Percentiles rank a stretch among this genome's conserved stretches.
phyloP scores from a whole-genome alignment of 2,797 vertebrate genomes.

The Pogonophryne albipinna region DNA sequence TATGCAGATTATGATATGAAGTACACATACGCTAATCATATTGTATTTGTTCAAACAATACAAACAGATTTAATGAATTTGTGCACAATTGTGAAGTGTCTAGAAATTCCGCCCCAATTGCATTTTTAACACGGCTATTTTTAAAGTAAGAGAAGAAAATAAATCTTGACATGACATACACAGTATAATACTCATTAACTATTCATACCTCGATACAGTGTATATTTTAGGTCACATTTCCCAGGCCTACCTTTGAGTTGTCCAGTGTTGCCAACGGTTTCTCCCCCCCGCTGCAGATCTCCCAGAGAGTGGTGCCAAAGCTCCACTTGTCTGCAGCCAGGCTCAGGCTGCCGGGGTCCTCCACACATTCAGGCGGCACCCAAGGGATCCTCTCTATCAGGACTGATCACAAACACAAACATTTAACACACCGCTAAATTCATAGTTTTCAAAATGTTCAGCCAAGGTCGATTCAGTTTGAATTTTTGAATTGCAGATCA shows the following conservation, averaged over 20 bases:
- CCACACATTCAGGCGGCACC: slow-evolving; percentile 95
- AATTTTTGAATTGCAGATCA: not conserved
- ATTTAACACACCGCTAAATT: not conserved
- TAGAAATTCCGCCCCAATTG: not conserved
- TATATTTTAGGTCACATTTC: not conserved
- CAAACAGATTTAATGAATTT: not conserved
- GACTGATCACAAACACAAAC: slow-evolving; percentile 81
- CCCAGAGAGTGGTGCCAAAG: slow-evolving; percentile 97
- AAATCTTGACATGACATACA: not conserved
- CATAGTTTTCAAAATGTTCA: not conserved
- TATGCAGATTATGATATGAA: slow-evolving; percentile 6
- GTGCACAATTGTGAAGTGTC: not conserved
- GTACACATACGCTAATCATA: not conserved
- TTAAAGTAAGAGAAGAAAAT: not conserved
- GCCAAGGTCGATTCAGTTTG: not conserved
- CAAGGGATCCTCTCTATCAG: slow-evolving; percentile 96
- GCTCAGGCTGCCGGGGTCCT: slow-evolving; percentile 89
- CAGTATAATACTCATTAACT: not conserved
- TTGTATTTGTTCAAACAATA: not conserved
- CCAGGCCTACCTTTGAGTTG: slow-evolving; percentile 85
- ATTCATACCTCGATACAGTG: not conserved
- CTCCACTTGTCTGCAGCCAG: slow-evolving; percentile 95
- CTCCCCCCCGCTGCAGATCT: slow-evolving; percentile 97
- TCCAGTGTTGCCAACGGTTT: slow-evolving; percentile 91
- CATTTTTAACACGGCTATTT: not conserved